Evolutionary conservation across 2,888 invertebrate genomes (phyloP), one percentile per base, ranked within the genome.

Genomic region (Macrosiphum euphorbiae): DNA sequence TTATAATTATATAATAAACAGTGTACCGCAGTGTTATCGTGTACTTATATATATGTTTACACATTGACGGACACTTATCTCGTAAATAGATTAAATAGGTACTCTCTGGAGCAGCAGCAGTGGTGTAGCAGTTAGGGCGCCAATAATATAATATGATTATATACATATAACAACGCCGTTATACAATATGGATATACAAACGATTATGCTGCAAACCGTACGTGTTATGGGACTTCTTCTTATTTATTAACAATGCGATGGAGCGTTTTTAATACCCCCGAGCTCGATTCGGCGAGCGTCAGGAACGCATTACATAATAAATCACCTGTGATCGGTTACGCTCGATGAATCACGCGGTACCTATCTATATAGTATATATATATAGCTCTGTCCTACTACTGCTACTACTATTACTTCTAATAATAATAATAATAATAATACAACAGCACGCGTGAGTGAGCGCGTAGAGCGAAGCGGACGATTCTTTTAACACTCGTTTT

Each of bases 271-370:
- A 61, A 89, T 89, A 44, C 89, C 89, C 58, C 20, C 8, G 44
- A 58, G 58, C 41, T 89, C 89, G 58, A 89, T 58, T 58, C 89
- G 28, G 58, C 10, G 7, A 44, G 28, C 44, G 88, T 55, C 26
- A 44, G 88, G 44, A 89, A 58, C 86, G 2, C 58, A 58, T 89
- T 89, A 44, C 58, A 41, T 61, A 89, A 89, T 89, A 89, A 89
- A 89, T 89, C 44, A 89, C 89, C 89, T 61, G 58, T 58, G 58
- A 89, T 89, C 89, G 89, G 89, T 61, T 90, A n/a, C 61, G 47
- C 67, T 90, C n/a, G 61, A 90, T 67, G 61, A 90, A 90, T 67
- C 90, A 61, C 47, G 24, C 0, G 41, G 47, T 10, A 24, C n/a
- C 8, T 35, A n/a, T 47, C 20, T 78, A 35, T 78, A 20, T 78